Percentiles rank a stretch among this genome's conserved stretches.
These are phyloP conservation scores for Lepus oiostolus DNA, from an alignment of 2,797 vertebrate genomes.

Conservation along the genomic window DNA sequence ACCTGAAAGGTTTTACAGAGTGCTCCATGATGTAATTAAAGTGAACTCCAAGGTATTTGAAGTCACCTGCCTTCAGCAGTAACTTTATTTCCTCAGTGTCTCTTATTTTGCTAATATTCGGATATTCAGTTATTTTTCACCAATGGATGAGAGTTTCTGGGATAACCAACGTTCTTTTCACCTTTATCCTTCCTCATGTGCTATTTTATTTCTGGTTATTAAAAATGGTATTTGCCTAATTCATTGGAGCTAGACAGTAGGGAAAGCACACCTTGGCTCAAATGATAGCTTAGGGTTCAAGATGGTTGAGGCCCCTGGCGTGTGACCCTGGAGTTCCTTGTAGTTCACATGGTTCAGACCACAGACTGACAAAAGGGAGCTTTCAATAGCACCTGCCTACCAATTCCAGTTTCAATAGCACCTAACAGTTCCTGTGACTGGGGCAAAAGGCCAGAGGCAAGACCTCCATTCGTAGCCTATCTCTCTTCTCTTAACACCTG, in stretches of 20 bases:
- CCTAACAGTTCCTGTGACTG: not conserved
- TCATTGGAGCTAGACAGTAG: not conserved
- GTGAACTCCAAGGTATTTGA: not conserved
- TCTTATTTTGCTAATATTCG: not conserved
- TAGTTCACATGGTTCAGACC: not conserved
- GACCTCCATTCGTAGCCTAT: not conserved
- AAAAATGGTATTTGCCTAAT: not conserved
- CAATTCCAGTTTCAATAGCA: no score
- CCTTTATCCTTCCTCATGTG: constrained; percentile 5
- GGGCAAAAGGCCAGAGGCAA: not conserved
- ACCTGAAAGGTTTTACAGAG: constrained; percentile 8
- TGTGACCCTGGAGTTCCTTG: not conserved
- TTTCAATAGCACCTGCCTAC: not conserved
- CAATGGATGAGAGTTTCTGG: not conserved
- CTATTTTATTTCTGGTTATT: not conserved
- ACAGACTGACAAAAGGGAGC: not conserved
- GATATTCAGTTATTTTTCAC: not conserved
- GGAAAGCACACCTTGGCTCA: not conserved
- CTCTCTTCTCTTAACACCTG: not conserved
- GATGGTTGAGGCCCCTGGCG: not conserved
- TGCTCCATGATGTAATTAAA: not conserved
- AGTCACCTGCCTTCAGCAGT: constrained; percentile 23
- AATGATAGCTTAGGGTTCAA: not conserved
- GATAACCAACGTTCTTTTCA: not conserved
- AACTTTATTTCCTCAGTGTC: not conserved